Evolutionary conservation across 2,888 invertebrate species (phyloP).

Genomic region (Meghimatium bilineatum): DNA sequence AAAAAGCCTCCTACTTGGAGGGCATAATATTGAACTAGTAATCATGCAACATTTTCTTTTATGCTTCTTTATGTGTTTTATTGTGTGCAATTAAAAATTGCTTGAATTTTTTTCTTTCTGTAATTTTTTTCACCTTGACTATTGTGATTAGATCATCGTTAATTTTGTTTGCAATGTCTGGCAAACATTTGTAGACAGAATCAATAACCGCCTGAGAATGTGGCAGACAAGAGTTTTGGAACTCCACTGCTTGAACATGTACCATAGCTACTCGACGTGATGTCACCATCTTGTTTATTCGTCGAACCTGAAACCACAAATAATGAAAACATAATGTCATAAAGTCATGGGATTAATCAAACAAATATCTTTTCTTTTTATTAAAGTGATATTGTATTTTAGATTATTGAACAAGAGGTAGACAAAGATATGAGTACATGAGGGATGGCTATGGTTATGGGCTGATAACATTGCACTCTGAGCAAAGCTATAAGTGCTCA

Average conservation of each 20-base stretch:
- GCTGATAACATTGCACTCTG: no score
- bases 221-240: constrained; percentile 70
- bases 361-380: no score
- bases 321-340: background rate
- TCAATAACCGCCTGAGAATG: constrained; percentile 69
- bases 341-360: background rate
- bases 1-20: no score
- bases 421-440: no score
- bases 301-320: constrained; percentile 60
- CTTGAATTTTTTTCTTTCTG: background rate
- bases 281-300: constrained; percentile 72
- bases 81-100: background rate
- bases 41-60: no score
- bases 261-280: constrained; percentile 70
- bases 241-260: constrained; percentile 64
- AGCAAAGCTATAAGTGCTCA: no score
- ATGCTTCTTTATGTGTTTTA: no score
- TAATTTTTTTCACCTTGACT: constrained; percentile 68
- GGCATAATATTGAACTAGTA: no score
- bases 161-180: constrained; percentile 72
- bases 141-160: constrained; percentile 75
- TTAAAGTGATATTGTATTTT: no score
- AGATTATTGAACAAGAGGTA: no score
- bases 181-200: constrained; percentile 67
- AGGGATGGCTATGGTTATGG: no score